These are phyloP conservation scores for Neolamprologus caudopunctatus DNA, from an alignment of 2,113 vertebrate species.

Conservation along the genomic window DNA sequence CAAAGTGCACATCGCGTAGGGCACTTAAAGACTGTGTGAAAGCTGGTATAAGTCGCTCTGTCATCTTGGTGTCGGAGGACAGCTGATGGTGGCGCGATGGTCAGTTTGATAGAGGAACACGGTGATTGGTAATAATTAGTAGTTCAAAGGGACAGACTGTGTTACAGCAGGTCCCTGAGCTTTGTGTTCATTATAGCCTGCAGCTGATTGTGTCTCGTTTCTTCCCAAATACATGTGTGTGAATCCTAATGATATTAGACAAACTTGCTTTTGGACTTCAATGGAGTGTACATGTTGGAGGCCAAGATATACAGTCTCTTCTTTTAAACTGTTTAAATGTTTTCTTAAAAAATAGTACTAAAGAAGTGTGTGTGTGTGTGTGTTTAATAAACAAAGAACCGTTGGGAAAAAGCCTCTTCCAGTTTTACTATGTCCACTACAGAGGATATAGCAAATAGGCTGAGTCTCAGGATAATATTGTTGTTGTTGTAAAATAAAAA, in stretches of 20 bases:
- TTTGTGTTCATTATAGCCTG: background rate
- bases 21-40: no score
- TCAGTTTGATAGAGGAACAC: background rate
- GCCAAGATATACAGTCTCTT: background rate
- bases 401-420: background rate
- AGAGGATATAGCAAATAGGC: background rate
- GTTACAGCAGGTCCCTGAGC: background rate
- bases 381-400: background rate
- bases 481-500: background rate
- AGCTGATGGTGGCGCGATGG: slow-evolving; percentile 17
- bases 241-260: background rate
- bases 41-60: background rate
- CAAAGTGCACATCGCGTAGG: background rate
- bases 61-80: background rate
- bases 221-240: background rate
- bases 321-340: background rate
- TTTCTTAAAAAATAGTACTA: background rate
- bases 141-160: background rate
- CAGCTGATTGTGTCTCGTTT: background rate
- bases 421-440: background rate
- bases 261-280: background rate
- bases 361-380: background rate
- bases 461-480: background rate
- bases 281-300: background rate
- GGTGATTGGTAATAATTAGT: no score